Base-by-base conservation (phyloP, 2,888 invertebrate species). In the Euzetes globulus region DNA sequence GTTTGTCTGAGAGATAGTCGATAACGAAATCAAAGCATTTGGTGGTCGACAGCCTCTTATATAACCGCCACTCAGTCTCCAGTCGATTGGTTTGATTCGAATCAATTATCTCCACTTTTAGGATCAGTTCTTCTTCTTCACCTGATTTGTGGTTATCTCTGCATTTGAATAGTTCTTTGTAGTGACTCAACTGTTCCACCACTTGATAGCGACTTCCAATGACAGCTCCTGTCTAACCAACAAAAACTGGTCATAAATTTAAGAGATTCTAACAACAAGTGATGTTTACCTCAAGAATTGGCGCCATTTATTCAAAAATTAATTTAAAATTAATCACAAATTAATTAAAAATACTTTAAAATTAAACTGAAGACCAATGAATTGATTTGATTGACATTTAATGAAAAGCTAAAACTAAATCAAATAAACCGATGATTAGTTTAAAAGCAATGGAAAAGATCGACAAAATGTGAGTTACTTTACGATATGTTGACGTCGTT, bases 151-250 rank as follows among this genome's bases (percentile, higher is more conserved):
- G 7, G 7, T 6, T 7, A 41, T 41, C 41, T 11, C 13, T 41
- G 45, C 68, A 68, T n/a, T 6, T 41, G 33, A 41, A 68, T 5
- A 68, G 13, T 17, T 68, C 68, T 41, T 68, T 68, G 11, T 68
- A 68, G 13, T 68, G 45, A 7, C 19, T 68, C 41, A 68, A 22
- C 45, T 68, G 68, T 29, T 68, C 22, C 22, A 37, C 0, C 2
- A 68, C 45, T 68, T 22, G 11, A 45, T 33, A 68, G 4, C 68
- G 4, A 5, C 13, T 27, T 17, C 11, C 22, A 17, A 68, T 22
- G 1, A 68, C 27, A n/a, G 6, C 5, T 29, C 60, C 60, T 15
- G 29, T n/a, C 60, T 60, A n/a, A n/a, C n/a, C n/a, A n/a, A n/a
- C n/a, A n/a, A n/a, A n/a, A n/a, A n/a, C n/a, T n/a, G n/a, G n/a